Conservation (phyloP, 1,140 invertebrate genomes). For the Macrosteles quadrilineatus region DNA sequence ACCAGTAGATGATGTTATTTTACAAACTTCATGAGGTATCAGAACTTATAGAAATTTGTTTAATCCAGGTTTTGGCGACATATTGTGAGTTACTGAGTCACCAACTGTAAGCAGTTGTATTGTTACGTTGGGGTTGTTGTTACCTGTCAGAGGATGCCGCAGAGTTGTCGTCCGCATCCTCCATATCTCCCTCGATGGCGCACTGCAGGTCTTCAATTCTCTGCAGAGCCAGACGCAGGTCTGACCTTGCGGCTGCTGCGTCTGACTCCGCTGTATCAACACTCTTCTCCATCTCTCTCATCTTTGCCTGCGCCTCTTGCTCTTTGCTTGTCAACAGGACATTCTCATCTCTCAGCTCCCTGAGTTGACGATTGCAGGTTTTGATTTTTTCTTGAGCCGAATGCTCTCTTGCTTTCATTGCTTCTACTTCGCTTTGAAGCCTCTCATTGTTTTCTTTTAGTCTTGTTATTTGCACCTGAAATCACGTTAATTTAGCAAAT, state of each 20-base stretch:
- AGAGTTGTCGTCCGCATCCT: constrained; percentile 60
- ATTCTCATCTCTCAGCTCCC: constrained; percentile 74
- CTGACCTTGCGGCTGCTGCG: constrained; percentile 61
- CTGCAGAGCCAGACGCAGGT: constrained; percentile 78
- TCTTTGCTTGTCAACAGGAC: constrained; percentile 65
- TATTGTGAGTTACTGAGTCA: no score
- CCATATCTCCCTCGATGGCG: constrained; percentile 76
- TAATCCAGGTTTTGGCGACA: no score
- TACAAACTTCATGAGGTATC: no score
- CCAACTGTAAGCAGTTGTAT: no score
- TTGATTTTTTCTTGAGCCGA: constrained; percentile 73
- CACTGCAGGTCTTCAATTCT: constrained; percentile 82
- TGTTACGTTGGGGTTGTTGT: no score
- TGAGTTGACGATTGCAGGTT: constrained; percentile 64
- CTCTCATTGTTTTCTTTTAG: constrained; percentile 84
- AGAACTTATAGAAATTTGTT: no score
- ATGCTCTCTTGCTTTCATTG: constrained; percentile 69
- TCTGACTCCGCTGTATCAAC: constrained; percentile 67
- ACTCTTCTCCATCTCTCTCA: constrained; percentile 68
- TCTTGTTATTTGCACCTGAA: constrained; percentile 69
- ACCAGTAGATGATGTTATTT: no score
- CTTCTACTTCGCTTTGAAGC: constrained; percentile 70
- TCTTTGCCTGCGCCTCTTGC: constrained; percentile 67
- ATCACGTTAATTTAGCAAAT: constrained; percentile 28
- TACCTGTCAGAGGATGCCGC: constrained; percentile 38